These are phyloP conservation scores for Hesperia comma DNA, from an alignment of 2,888 invertebrate species.

Conservation along the genomic window DNA sequence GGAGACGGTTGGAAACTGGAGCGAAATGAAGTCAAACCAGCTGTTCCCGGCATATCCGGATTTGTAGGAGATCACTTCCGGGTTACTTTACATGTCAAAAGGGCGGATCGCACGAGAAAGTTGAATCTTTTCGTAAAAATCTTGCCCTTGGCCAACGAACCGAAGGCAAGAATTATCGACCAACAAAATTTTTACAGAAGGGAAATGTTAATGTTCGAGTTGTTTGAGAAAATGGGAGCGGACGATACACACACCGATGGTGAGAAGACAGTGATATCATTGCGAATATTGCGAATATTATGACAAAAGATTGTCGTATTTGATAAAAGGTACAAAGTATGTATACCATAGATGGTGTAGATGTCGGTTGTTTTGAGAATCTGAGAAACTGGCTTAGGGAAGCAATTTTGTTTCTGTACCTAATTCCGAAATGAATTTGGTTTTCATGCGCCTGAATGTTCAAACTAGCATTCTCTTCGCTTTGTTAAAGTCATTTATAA, in stretches of 20 bases:
- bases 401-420: too few species aligned
- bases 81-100: conserved; percentile 51
- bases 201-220: conserved; percentile 61
- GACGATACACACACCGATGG: conserved; percentile 38
- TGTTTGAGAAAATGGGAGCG: conserved; percentile 59
- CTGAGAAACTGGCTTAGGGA: too few species aligned
- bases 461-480: too few species aligned
- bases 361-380: too few species aligned
- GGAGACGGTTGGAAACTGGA: conserved; percentile 45
- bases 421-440: too few species aligned
- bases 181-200: conserved; percentile 56
- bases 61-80: conserved; percentile 69
- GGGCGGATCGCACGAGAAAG: conserved; percentile 43
- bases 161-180: conserved; percentile 64
- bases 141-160: conserved; percentile 58
- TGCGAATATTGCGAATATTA: too few species aligned
- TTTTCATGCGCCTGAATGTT: too few species aligned
- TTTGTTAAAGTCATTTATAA: background rate
- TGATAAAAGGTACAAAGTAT: too few species aligned
- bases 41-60: conserved; percentile 61
- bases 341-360: too few species aligned
- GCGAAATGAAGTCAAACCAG: conserved; percentile 51
- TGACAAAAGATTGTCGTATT: too few species aligned
- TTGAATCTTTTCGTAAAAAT: conserved; percentile 66
- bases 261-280: background rate